Evolutionary conservation across 2,797 vertebrate genomes (phyloP).

Genomic region (Hipposideros larvatus): DNA sequence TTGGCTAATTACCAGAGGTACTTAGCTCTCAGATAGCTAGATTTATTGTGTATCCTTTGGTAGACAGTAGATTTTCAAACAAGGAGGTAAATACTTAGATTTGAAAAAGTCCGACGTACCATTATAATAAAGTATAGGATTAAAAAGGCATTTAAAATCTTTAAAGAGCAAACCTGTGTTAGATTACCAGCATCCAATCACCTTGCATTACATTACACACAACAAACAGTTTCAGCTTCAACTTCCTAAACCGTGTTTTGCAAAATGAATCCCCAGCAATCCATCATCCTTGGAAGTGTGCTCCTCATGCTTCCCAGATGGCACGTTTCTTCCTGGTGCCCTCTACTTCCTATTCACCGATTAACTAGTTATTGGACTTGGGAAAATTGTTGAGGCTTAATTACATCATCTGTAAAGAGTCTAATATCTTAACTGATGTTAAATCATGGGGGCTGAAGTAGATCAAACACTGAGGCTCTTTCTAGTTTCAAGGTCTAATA

Average conservation of each 20-base stretch:
- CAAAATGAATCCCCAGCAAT: background rate
- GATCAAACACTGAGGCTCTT: background rate
- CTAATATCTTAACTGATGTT: background rate
- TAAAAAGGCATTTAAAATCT: conserved; percentile 7
- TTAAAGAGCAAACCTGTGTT: background rate
- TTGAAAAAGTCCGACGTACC: background rate
- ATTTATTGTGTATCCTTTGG: background rate
- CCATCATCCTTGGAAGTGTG: background rate
- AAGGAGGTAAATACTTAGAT: background rate
- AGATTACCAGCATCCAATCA: background rate
- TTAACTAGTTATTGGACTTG: background rate
- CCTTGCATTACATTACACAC: background rate
- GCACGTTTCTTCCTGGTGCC: background rate
- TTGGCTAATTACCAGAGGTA: background rate
- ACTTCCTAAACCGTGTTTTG: background rate
- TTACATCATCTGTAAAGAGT: background rate
- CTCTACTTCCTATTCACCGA: background rate
- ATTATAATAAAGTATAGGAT: background rate
- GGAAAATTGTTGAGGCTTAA: background rate
- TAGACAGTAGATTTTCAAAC: conserved; percentile 42
- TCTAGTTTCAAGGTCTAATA: background rate
- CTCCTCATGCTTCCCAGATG: background rate
- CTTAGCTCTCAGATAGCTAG: background rate
- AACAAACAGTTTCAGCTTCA: background rate
- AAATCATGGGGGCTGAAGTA: background rate